These are phyloP conservation scores for Ochlodes sylvanus DNA, from an alignment of 2,888 invertebrate genomes.

Conservation along the genomic window DNA sequence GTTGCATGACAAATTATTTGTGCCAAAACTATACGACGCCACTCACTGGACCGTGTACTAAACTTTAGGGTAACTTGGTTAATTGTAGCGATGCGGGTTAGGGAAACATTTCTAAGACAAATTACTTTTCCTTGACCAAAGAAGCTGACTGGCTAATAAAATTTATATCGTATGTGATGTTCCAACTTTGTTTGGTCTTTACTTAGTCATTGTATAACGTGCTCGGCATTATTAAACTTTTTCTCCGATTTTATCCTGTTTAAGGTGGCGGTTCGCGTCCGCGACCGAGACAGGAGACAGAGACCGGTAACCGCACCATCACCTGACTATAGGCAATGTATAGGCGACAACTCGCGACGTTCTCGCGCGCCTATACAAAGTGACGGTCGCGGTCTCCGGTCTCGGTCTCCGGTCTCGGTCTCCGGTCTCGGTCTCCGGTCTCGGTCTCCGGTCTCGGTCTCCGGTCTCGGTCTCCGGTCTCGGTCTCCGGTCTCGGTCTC, in stretches of 20 bases:
- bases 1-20: constrained; percentile 2
- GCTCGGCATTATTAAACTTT: not conserved
- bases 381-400: too few species aligned
- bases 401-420: too few species aligned
- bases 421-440: too few species aligned
- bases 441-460: too few species aligned
- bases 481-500: too few species aligned
- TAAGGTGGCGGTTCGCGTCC: too few species aligned
- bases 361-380: too few species aligned
- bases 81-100: constrained; percentile 20
- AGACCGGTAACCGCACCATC: too few species aligned
- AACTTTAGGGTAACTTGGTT: constrained; percentile 18
- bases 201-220: not conserved
- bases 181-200: not conserved
- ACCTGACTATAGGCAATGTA: too few species aligned
- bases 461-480: too few species aligned
- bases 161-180: constrained; percentile 2
- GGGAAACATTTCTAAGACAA: constrained; percentile 17
- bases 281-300: too few species aligned
- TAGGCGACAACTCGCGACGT: too few species aligned
- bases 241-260: not conserved
- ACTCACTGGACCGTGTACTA: constrained; percentile 2
- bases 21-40: not conserved
- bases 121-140: constrained; percentile 15
- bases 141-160: not conserved